These are phyloP conservation scores for Hemicrepidius hirtus DNA, from an alignment of 2,888 invertebrate species.

Conservation along the genomic window DNA sequence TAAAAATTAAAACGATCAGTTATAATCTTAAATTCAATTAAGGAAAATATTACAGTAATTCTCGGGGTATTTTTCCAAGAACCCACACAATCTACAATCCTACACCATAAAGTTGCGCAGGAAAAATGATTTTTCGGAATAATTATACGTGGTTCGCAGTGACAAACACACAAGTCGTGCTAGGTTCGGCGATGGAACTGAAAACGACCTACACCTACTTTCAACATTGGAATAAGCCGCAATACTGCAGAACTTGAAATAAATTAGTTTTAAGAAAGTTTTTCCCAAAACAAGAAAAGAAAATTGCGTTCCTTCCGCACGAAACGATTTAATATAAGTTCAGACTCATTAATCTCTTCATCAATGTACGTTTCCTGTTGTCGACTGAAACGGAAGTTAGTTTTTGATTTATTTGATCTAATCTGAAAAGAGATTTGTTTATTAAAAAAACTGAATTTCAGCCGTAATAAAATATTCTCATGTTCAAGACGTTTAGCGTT, in stretches of 20 bases:
- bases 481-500: neutral
- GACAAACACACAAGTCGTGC: slow-evolving; percentile 53
- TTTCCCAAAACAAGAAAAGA: neutral
- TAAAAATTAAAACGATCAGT: neutral
- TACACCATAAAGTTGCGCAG: neutral
- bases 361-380: slow-evolving; percentile 13
- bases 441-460: neutral
- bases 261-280: slow-evolving; percentile 6
- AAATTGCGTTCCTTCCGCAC: slow-evolving; percentile 14
- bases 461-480: neutral
- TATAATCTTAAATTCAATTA: neutral
- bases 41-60: neutral
- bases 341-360: slow-evolving; percentile 10
- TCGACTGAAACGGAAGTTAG: neutral
- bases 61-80: neutral
- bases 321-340: slow-evolving; percentile 14
- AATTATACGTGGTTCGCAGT: slow-evolving; percentile 37
- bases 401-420: slow-evolving; percentile 17
- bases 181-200: slow-evolving; percentile 57
- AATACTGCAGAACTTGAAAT: slow-evolving; percentile 22
- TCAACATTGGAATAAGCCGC: slow-evolving; percentile 24
- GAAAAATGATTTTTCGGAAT: slow-evolving; percentile 25
- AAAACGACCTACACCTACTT: slow-evolving; percentile 51
- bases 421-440: neutral
- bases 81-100: neutral